Percentiles rank a stretch among this genome's conserved stretches.
Conservation (phyloP, 1,140 invertebrate species). For the Hormaphis cornu region DNA sequence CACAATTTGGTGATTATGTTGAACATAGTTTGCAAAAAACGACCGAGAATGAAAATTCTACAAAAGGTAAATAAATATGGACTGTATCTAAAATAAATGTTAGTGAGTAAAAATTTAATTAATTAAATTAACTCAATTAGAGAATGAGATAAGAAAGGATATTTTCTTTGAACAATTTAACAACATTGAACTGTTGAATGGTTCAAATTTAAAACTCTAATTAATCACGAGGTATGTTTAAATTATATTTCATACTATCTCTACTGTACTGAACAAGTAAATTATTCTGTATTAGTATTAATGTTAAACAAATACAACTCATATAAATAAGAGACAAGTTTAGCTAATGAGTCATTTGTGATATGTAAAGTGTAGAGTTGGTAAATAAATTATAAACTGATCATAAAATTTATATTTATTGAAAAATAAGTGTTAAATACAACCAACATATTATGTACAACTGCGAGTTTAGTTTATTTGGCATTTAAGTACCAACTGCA, state of each 20-base stretch:
- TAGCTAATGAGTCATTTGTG: slow-evolving; percentile 24
- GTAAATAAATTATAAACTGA: slow-evolving; percentile 4
- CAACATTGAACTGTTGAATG: slow-evolving; percentile 6
- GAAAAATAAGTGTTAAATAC: slow-evolving; percentile 22
- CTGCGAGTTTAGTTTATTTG: slow-evolving; percentile 18
- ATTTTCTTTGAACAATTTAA: slow-evolving; percentile 10
- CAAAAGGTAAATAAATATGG: background rate
- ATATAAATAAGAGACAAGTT: slow-evolving; percentile 28
- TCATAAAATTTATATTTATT: background rate
- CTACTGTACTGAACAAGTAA: background rate
- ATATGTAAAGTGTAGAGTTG: background rate
- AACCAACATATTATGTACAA: slow-evolving; percentile 21
- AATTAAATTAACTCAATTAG: background rate
- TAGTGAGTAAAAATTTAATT: slow-evolving; percentile 5
- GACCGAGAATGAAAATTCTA: background rate
- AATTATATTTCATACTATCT: background rate
- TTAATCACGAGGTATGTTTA: slow-evolving; percentile 8
- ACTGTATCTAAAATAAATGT: background rate
- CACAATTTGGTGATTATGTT: background rate
- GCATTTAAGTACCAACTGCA: slow-evolving; percentile 11
- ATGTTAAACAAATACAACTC: slow-evolving; percentile 17
- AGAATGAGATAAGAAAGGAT: slow-evolving; percentile 5
- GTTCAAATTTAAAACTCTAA: slow-evolving; percentile 1
- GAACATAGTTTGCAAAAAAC: background rate
- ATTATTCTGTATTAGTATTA: too few relatives aligned